Evolutionary conservation across 2,113 vertebrate genomes (phyloP).

Genomic region (Gavialis gangeticus): DNA sequence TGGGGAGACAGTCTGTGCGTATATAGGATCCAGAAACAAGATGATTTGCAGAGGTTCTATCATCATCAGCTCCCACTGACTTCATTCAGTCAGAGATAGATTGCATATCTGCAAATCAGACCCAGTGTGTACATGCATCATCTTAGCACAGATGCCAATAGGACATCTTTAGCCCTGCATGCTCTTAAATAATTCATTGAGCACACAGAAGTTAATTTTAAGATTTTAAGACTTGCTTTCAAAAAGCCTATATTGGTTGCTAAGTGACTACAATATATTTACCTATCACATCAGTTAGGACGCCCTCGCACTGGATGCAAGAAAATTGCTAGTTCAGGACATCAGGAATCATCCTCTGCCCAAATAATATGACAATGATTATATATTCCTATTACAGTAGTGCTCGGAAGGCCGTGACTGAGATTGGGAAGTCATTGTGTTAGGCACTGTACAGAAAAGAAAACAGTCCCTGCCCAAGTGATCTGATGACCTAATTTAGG

Average conservation of each 20-base stretch:
- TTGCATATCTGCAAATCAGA: background rate
- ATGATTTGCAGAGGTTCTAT: background rate
- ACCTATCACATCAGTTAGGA: constrained; percentile 21
- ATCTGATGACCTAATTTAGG: constrained; percentile 14
- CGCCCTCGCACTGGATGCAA: constrained; percentile 11
- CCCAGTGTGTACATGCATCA: rapidly evolving
- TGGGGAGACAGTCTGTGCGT: background rate
- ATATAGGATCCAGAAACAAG: background rate
- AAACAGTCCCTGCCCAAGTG: background rate
- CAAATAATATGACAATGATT: constrained; percentile 13
- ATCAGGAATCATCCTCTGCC: background rate
- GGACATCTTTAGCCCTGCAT: background rate
- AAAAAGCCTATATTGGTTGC: constrained; percentile 60
- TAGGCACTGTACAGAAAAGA: background rate
- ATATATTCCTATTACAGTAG: background rate
- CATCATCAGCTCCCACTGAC: background rate
- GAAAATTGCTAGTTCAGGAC: constrained; percentile 53
- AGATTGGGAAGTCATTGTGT: background rate
- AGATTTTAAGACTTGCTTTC: constrained; percentile 32
- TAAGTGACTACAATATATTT: constrained; percentile 59
- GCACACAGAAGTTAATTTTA: background rate
- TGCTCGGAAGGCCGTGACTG: background rate
- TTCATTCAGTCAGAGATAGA: rapidly evolving
- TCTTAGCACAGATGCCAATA: background rate
- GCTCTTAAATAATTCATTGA: background rate